These are phyloP conservation scores for Lamprotornis superbus DNA, from an alignment of 2,113 vertebrate species.

Conservation along the genomic window DNA sequence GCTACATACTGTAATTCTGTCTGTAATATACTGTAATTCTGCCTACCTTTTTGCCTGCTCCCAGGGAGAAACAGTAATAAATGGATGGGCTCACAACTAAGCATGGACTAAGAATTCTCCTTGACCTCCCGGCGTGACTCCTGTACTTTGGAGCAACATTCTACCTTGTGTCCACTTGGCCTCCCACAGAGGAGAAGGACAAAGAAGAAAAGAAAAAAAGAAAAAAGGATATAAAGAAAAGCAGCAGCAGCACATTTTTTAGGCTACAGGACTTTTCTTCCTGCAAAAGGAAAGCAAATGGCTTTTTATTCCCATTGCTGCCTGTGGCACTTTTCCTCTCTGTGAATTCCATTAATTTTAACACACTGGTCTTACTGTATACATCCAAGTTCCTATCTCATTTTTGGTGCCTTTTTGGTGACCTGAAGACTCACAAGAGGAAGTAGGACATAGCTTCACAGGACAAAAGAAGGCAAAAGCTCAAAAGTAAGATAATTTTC, in stretches of 20 bases:
- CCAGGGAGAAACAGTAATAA: neutral
- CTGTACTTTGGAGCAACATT: neutral
- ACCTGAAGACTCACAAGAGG: neutral
- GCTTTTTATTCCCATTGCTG: neutral
- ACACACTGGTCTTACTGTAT: neutral
- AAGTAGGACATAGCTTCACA: conserved; percentile 1
- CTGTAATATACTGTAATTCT: neutral
- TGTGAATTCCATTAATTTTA: conserved; percentile 37
- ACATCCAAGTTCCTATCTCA: neutral
- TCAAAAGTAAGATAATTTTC: neutral
- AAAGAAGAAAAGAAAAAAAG: neutral
- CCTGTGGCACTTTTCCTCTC: neutral
- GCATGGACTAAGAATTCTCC: neutral
- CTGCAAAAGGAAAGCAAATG: neutral
- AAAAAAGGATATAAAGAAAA: neutral
- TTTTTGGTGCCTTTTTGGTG: conserved; percentile 16
- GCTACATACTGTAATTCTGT: neutral
- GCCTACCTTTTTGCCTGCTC: neutral
- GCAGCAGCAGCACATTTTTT: neutral
- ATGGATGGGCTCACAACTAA: neutral
- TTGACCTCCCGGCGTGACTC: neutral
- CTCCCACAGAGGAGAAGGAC: neutral
- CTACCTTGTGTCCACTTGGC: neutral
- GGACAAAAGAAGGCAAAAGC: neutral
- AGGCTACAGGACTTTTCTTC: neutral